Evolutionary conservation across 2,113 vertebrate genomes (phyloP).

Genomic region (Buteo buteo): DNA sequence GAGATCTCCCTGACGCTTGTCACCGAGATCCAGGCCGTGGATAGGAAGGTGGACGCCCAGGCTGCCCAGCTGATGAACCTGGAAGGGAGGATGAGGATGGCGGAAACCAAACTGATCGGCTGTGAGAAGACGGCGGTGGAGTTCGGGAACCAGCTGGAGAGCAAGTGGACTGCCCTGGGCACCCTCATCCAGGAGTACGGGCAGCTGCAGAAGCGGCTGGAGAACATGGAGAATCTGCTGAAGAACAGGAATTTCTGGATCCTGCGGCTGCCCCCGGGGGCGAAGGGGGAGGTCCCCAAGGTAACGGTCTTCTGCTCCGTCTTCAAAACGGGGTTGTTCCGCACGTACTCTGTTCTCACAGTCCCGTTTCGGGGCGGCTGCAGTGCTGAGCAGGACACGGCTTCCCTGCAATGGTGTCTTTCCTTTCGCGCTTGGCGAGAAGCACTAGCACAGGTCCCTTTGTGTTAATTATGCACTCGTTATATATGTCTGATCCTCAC

Average conservation of each 20-base stretch:
- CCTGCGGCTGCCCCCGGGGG: conserved; percentile 68
- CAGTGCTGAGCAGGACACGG: rapidly evolving
- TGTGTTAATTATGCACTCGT: rapidly evolving
- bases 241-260: conserved; percentile 77
- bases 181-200: conserved; percentile 78
- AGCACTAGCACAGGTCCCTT: background rate
- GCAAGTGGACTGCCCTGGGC: conserved; percentile 76
- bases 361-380: rapidly evolving
- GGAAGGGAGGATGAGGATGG: conserved; percentile 73
- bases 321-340: rapidly evolving
- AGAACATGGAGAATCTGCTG: conserved; percentile 76
- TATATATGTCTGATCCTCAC: rapidly evolving
- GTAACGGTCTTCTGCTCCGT: background rate
- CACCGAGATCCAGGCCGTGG: conserved; percentile 76
- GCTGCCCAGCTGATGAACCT: conserved; percentile 73
- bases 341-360: rapidly evolving
- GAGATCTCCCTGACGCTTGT: conserved; percentile 75
- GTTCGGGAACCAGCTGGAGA: conserved; percentile 76
- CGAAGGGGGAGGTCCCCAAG: conserved; percentile 72
- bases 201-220: conserved; percentile 72
- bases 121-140: conserved; percentile 74
- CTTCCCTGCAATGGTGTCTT: background rate
- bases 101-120: conserved; percentile 72
- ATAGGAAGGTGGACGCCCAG: conserved; percentile 74
- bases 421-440: rapidly evolving